Evolutionary conservation across 2,797 vertebrate genomes (phyloP).

Genomic region (Cyprinodon diabolis): DNA sequence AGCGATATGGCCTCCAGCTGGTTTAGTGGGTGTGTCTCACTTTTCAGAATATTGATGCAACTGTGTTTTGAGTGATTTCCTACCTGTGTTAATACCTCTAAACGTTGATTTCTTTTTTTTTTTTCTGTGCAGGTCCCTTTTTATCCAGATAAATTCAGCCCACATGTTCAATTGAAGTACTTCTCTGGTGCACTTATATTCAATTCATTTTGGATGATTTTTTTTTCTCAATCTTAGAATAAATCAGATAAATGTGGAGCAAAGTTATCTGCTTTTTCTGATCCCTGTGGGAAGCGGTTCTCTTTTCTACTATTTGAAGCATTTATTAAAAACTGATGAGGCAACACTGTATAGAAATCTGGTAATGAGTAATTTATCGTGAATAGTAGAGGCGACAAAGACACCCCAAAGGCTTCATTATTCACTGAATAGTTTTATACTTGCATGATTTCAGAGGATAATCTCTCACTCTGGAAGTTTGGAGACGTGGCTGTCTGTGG

Average conservation of each 20-base stretch:
- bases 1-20: background rate
- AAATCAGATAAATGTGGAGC: background rate
- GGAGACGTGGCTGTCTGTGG: conserved; percentile 11
- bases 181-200: background rate
- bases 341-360: background rate
- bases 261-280: background rate
- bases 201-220: background rate
- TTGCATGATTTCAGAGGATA: background rate
- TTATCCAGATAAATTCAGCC: background rate
- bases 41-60: background rate
- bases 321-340: conserved; percentile 11
- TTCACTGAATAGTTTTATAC: conserved; percentile 5
- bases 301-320: background rate
- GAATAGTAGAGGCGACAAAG: conserved; percentile 1
- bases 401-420: background rate
- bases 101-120: background rate
- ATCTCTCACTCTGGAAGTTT: conserved; percentile 1
- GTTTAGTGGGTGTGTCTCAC: background rate
- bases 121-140: background rate
- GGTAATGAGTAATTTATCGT: conserved; percentile 7
- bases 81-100: background rate
- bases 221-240: background rate
- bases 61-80: conserved; percentile 8
- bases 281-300: background rate
- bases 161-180: background rate